phyloP scores from a whole-genome alignment of 2,888 invertebrate genomes.

The Creontiades dilutus region DNA sequence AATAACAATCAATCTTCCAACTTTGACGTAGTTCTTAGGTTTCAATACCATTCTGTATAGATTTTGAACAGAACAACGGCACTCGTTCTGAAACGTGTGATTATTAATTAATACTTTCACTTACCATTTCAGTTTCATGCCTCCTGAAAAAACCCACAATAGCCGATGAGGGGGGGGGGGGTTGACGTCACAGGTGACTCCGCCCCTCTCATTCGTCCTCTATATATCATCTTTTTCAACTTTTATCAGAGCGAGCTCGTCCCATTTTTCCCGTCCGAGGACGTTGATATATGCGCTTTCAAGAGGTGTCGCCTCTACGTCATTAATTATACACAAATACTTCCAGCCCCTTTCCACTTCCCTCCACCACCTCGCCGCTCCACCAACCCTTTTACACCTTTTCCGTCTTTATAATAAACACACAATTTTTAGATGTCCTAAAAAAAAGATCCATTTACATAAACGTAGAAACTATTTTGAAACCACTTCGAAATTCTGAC shows the following conservation, averaged over 20 bases:
- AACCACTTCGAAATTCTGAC: too few relatives aligned
- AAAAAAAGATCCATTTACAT: too few relatives aligned
- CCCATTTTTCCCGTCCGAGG: conserved; percentile 19
- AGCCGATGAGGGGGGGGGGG: neutral
- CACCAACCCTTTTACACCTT: neutral
- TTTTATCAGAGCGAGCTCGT: neutral
- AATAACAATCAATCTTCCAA: too few relatives aligned
- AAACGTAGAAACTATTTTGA: too few relatives aligned
- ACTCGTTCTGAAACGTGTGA: too few relatives aligned
- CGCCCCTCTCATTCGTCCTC: conserved; percentile 29
- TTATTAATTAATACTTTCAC: neutral
- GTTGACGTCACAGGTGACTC: neutral
- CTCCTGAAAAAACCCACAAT: conserved; percentile 17
- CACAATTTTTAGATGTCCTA: neutral
- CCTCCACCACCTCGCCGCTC: neutral
- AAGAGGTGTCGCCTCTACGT: conserved; percentile 44
- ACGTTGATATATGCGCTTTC: conserved; percentile 67
- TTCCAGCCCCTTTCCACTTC: neutral
- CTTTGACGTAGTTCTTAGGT: too few relatives aligned
- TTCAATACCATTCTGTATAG: too few relatives aligned
- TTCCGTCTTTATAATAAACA: neutral
- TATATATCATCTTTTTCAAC: conserved; percentile 48
- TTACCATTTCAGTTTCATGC: neutral
- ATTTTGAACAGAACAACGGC: too few relatives aligned
- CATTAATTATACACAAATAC: conserved; percentile 66